These are phyloP conservation scores for Ormyrus pomaceus DNA, from an alignment of 2,888 invertebrate species.

Conservation along the genomic window DNA sequence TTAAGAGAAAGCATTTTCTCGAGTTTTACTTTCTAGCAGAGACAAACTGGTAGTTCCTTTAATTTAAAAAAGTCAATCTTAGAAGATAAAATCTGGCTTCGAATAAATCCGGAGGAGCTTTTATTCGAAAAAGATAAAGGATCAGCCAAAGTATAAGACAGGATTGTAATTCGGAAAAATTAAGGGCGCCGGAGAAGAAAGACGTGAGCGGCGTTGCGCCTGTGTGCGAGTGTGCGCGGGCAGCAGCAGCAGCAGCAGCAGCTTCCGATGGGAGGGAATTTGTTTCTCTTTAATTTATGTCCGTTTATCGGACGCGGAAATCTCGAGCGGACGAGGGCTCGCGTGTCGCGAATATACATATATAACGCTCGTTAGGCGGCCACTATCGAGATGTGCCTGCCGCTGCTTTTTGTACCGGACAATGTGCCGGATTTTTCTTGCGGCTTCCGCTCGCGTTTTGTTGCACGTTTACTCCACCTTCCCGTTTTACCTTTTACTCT, in stretches of 20 bases:
- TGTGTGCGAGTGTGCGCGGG: constrained; percentile 10
- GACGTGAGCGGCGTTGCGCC: not conserved
- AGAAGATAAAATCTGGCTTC: too few relatives aligned
- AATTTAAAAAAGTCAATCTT: too few relatives aligned
- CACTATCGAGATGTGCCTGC: constrained; percentile 49
- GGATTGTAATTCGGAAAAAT: too few relatives aligned
- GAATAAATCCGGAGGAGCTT: too few relatives aligned
- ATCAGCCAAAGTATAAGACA: too few relatives aligned
- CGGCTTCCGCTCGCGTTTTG: constrained; percentile 44
- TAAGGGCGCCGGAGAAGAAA: not conserved
- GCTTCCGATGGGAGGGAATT: constrained; percentile 53
- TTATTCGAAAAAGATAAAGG: not conserved
- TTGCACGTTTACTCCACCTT: constrained; percentile 3
- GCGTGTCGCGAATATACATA: constrained; percentile 50
- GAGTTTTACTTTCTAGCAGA: too few relatives aligned
- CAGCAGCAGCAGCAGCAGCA: constrained; percentile 16
- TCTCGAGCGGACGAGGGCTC: constrained; percentile 38
- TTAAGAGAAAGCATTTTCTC: too few relatives aligned
- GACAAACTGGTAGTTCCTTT: too few relatives aligned
- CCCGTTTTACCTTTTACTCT: not conserved
- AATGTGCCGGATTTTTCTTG: constrained; percentile 36
- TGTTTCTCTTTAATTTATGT: constrained; percentile 57
- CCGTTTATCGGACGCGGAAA: constrained; percentile 53
- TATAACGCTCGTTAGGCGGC: constrained; percentile 54
- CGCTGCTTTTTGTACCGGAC: constrained; percentile 24